Evolutionary conservation across 1,140 invertebrate species (phyloP).

Genomic region (Caenorhabditis inopinata): DNA sequence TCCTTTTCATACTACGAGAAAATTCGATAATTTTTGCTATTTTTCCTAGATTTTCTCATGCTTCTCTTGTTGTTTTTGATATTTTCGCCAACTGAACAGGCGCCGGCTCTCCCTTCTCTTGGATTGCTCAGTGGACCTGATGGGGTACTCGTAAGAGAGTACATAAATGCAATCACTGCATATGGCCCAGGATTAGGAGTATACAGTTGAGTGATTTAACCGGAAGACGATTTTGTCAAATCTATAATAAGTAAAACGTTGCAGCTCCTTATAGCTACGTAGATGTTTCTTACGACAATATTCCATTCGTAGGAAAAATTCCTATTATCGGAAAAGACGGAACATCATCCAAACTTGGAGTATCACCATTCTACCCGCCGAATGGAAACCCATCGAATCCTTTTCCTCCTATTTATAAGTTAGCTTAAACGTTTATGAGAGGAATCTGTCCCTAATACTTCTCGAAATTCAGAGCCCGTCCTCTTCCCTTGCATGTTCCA

Average conservation of each 20-base stretch:
- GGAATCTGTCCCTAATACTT: neutral
- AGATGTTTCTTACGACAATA: slow-evolving; percentile 52
- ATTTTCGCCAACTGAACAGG: neutral
- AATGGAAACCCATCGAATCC: slow-evolving; percentile 52
- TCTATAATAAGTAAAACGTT: neutral
- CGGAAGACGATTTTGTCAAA: too few species aligned
- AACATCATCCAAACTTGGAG: slow-evolving; percentile 43
- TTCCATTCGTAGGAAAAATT: slow-evolving; percentile 54
- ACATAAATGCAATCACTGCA: slow-evolving; percentile 50
- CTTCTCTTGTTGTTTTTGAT: neutral
- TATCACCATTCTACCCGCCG: slow-evolving; percentile 50
- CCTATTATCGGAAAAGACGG: slow-evolving; percentile 53
- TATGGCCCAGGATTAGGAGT: slow-evolving; percentile 54
- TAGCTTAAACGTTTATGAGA: neutral
- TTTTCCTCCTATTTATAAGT: slow-evolving; percentile 50
- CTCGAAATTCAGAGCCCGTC: slow-evolving; percentile 46
- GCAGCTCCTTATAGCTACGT: slow-evolving; percentile 50
- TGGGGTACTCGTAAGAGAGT: slow-evolving; percentile 27
- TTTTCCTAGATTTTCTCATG: neutral
- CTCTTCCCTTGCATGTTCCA: slow-evolving; percentile 51
- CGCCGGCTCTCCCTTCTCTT: slow-evolving; percentile 14
- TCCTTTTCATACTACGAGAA: neutral
- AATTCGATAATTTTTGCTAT: too few species aligned
- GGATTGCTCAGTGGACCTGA: slow-evolving; percentile 4
- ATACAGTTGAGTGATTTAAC: neutral